Evolutionary conservation across 2,797 vertebrate genomes (phyloP), one percentile per base, ranked within the genome.

Genomic region (Sebastes vulpes): DNA sequence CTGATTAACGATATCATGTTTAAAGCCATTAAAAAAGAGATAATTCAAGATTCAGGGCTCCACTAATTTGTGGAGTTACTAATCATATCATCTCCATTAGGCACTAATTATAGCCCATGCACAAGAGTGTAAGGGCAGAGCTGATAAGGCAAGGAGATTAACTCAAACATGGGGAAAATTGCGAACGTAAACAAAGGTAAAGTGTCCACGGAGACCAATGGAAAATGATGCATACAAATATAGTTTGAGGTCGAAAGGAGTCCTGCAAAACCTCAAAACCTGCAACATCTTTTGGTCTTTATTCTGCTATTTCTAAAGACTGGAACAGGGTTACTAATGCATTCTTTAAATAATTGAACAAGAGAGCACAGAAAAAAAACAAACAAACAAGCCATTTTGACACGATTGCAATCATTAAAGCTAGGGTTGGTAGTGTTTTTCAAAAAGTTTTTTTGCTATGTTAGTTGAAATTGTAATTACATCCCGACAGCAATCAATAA

Each of bases 101-200:
- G 12, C 7, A 29, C 59, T 85, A 89, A 91, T 86, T 92, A 89
- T 59, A 89, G 72, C 65, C 31, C 73, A 54, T 58, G 52, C 18
- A 69, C 46, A 53, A 53, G 65, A 53, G 50, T 74, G 50, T 18
- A 18, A 28, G 38, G 66, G 77, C 68, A 48, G 2, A 23, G 80
- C 81, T 75, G 68, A 86, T 79, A 75, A 82, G 21, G 3, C 10
- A 12, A n/a, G 42, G 31, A 67, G 78, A 81, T 88, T 63, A 78
- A 71, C 48, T 72, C 32, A 64, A 74, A 78, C 31, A 59, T 66
- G 31, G 23, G 61, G 71, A 31, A 76, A 71, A 10, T 16, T 72
- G 42, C 12, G 6, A 75, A 31, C 2, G 16, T 26, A 63, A 31
- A 48, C 38, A 25, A 48, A 70, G 35, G 38, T 32, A 29, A 81